Conservation (phyloP, 1,140 invertebrate genomes). For the Mercenaria mercenaria region DNA sequence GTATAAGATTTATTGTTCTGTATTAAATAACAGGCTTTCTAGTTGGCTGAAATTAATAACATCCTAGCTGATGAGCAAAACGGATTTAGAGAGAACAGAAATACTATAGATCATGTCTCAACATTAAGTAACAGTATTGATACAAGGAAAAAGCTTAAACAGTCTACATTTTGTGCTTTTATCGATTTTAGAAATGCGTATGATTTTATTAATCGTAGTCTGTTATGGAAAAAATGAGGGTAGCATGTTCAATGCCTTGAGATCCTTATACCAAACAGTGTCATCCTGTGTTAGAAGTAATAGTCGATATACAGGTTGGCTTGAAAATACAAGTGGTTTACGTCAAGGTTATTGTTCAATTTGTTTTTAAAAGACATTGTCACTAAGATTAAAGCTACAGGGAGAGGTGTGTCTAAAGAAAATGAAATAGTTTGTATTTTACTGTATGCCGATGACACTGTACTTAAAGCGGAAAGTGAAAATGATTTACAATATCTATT, state of each 20-base stretch:
- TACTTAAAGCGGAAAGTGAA: neutral
- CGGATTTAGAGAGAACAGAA: slow-evolving; percentile 54
- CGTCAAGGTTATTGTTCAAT: slow-evolving; percentile 45
- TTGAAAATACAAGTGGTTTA: slow-evolving; percentile 49
- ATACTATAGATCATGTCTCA: slow-evolving; percentile 64
- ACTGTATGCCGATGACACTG: too few relatives aligned
- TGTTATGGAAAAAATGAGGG: neutral
- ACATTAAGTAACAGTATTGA: slow-evolving; percentile 57
- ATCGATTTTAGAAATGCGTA: slow-evolving; percentile 72
- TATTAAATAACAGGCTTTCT: slow-evolving; percentile 65
- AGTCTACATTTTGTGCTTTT: slow-evolving; percentile 57
- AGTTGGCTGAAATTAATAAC: slow-evolving; percentile 52
- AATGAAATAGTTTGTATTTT: too few relatives aligned
- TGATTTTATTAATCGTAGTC: slow-evolving; percentile 41
- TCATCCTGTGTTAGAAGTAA: slow-evolving; percentile 51
- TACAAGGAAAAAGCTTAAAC: slow-evolving; percentile 42
- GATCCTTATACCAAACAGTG: slow-evolving; percentile 40
- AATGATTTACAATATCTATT: too few relatives aligned
- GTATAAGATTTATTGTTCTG: slow-evolving; percentile 62
- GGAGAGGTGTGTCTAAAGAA: too few relatives aligned
- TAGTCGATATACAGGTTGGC: slow-evolving; percentile 16
- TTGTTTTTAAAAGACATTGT: slow-evolving; percentile 1
- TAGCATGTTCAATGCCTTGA: slow-evolving; percentile 43
- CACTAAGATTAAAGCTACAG: too few relatives aligned
- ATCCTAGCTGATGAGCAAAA: slow-evolving; percentile 63